phyloP scores from a whole-genome alignment of 2,113 vertebrate species.

The Gopherus flavomarginatus region DNA sequence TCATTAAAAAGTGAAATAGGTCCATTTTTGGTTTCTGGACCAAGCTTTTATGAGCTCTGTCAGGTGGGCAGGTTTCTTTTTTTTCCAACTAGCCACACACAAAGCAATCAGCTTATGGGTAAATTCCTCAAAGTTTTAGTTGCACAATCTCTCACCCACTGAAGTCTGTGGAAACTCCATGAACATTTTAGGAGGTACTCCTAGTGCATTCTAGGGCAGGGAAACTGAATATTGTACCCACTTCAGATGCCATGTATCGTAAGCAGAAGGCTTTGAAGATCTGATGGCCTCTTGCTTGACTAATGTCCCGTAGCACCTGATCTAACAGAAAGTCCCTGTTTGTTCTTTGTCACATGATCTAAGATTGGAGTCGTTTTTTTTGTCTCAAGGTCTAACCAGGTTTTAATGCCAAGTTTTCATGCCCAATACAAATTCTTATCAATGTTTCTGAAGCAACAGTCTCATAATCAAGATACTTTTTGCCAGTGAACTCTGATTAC shows the following conservation, averaged over 20 bases:
- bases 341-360: background rate
- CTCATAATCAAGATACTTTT: background rate
- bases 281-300: background rate
- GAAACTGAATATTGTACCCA: background rate
- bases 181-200: background rate
- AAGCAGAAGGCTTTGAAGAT: background rate
- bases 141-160: background rate
- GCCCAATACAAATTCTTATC: background rate
- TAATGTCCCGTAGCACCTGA: background rate
- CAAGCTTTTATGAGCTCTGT: background rate
- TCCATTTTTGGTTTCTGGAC: background rate
- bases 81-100: background rate
- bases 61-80: background rate
- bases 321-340: background rate
- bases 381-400: background rate
- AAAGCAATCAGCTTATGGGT: background rate
- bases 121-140: background rate
- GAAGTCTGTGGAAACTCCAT: background rate
- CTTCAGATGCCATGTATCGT: background rate
- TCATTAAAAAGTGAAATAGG: background rate
- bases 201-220: background rate
- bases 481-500: background rate
- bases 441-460: background rate
- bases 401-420: background rate
- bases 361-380: background rate